Conservation (phyloP, 2,888 invertebrate species). For the Papilio demoleus region DNA sequence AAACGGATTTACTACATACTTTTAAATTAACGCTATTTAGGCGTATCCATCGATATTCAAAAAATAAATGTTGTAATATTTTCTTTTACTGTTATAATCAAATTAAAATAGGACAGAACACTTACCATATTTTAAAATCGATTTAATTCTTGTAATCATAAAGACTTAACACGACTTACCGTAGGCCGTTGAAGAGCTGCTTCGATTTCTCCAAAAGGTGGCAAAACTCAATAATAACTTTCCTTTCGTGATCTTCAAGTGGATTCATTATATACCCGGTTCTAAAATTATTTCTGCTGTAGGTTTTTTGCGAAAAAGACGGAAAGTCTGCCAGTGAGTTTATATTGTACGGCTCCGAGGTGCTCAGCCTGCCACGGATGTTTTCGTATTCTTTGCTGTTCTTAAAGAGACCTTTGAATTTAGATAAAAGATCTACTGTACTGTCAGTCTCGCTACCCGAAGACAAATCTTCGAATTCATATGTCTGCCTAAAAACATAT, state of each 20-base stretch:
- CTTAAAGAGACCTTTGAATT: not conserved
- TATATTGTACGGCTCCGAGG: slow-evolving; percentile 24
- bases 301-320: not conserved
- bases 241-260: slow-evolving; percentile 90
- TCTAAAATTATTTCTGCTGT: not conserved
- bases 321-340: not conserved
- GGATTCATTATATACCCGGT: slow-evolving; percentile 47
- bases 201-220: slow-evolving; percentile 98
- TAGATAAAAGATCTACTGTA: not conserved
- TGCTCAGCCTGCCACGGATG: not conserved
- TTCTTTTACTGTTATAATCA: too few relatives aligned
- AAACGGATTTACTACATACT: not conserved
- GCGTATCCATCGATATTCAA: not conserved
- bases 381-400: not conserved
- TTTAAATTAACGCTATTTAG: not conserved
- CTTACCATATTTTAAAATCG: too few relatives aligned
- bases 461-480: slow-evolving; percentile 23
- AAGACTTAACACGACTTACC: slow-evolving; percentile 77
- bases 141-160: too few relatives aligned
- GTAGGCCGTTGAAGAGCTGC: slow-evolving; percentile 97
- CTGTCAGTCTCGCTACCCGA: slow-evolving; percentile 9
- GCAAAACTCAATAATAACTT: slow-evolving; percentile 97
- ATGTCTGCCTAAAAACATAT: not conserved
- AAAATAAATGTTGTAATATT: too few relatives aligned
- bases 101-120: too few relatives aligned